These are phyloP conservation scores for Condylura cristata DNA, from an alignment of 2,113 vertebrate genomes.

Conservation along the genomic window DNA sequence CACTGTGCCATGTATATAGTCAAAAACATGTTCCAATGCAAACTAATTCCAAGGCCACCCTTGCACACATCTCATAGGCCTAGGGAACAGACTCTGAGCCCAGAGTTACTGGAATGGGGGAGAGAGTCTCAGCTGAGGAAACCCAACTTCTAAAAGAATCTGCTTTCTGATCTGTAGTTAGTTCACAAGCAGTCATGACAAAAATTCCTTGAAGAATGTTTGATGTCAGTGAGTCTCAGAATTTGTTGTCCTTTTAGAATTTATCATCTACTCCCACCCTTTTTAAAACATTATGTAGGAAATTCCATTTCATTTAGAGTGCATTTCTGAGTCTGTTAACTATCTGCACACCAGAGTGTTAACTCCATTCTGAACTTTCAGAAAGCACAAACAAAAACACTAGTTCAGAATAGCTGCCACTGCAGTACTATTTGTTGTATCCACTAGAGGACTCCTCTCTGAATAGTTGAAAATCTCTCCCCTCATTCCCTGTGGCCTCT, in stretches of 20 bases:
- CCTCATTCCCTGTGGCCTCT: constrained; percentile 63
- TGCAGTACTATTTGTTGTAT: constrained; percentile 47
- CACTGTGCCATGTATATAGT: background rate
- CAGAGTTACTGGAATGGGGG: background rate
- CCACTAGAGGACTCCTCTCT: constrained; percentile 61
- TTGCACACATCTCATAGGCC: background rate
- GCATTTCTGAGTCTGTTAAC: background rate
- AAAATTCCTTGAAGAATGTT: background rate
- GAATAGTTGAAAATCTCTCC: constrained; percentile 53
- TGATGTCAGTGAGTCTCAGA: background rate
- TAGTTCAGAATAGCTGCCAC: constrained; percentile 57
- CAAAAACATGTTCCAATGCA: background rate
- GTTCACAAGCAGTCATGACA: background rate
- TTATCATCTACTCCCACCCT: background rate
- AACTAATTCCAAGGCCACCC: background rate
- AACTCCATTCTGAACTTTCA: constrained; percentile 57
- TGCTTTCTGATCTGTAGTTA: background rate
- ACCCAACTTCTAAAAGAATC: background rate
- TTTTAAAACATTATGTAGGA: background rate
- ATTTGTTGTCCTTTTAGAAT: constrained; percentile 1
- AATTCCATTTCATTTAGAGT: constrained; percentile 42
- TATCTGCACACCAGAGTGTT: background rate
- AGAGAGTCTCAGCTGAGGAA: background rate
- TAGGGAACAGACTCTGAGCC: background rate
- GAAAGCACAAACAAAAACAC: constrained; percentile 50